Evolutionary conservation across 2,113 vertebrate genomes (phyloP).

Genomic region (Eudorcas thomsonii): DNA sequence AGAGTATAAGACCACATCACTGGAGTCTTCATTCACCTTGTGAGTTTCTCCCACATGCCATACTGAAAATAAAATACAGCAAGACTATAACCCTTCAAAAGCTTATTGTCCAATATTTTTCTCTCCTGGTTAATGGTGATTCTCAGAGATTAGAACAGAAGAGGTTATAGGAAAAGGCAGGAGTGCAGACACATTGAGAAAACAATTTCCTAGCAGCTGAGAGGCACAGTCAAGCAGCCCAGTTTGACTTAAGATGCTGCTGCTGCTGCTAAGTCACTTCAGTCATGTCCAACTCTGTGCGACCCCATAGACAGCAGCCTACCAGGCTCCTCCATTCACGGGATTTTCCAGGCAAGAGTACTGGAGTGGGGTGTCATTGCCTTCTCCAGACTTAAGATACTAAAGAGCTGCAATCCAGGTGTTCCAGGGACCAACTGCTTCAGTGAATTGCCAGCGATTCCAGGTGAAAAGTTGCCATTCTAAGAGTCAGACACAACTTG

Average conservation of each 20-base stretch:
- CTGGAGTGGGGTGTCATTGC: not conserved
- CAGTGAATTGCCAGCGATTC: not conserved
- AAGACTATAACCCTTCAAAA: not conserved
- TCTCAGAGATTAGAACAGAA: not conserved
- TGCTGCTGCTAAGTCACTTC: not conserved
- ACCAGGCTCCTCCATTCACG: not conserved
- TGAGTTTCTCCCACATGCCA: not conserved
- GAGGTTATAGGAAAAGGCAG: not conserved
- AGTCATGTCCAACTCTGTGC: not conserved
- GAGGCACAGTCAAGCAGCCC: rapidly evolving
- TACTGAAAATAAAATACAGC: not conserved
- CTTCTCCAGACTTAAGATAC: not conserved
- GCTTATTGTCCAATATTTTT: not conserved
- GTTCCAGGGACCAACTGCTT: not conserved
- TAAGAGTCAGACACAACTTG: not conserved
- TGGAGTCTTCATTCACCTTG: not conserved
- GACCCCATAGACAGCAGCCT: not conserved
- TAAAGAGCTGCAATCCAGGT: not conserved
- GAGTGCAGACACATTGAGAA: not conserved
- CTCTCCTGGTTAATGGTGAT: not conserved
- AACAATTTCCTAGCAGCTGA: not conserved
- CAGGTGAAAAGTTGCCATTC: not conserved
- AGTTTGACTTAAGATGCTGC: not conserved
- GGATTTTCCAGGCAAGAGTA: not conserved
- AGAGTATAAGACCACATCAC: not conserved